Evolutionary conservation across 1,140 invertebrate species (phyloP).

Genomic region (Papilio xuthus): DNA sequence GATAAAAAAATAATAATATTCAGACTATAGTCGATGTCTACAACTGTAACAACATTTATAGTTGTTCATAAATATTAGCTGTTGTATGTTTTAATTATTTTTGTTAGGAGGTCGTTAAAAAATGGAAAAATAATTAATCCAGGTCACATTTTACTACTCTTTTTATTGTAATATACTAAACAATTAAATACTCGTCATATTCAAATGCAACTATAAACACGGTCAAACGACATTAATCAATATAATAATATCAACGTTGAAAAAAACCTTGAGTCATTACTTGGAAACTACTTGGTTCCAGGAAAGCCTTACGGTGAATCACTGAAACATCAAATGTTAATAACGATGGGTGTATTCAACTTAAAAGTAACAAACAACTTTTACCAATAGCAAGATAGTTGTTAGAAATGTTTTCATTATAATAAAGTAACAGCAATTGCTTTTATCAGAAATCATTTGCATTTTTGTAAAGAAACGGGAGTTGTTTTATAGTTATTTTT

Average conservation of each 20-base stretch:
- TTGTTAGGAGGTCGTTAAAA: background rate
- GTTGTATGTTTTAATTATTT: background rate
- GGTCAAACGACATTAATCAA: constrained; percentile 8
- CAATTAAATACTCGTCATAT: constrained; percentile 22
- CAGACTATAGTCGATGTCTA: too few relatives aligned
- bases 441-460: too few relatives aligned
- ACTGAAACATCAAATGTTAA: constrained; percentile 7
- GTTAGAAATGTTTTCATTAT: background rate
- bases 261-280: constrained; percentile 34
- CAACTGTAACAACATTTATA: too few relatives aligned
- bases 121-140: background rate
- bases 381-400: constrained; percentile 12
- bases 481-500: too few relatives aligned
- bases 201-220: constrained; percentile 23
- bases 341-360: constrained; percentile 15
- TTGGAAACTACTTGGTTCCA: constrained; percentile 17
- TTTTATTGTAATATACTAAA: constrained; percentile 13
- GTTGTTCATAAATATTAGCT: too few relatives aligned
- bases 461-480: too few relatives aligned
- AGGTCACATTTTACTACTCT: background rate
- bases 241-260: constrained; percentile 7
- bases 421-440: background rate
- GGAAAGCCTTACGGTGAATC: background rate
- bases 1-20: too few relatives aligned
- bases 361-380: constrained; percentile 23